These are phyloP conservation scores for Lordiphosa collinella DNA, from an alignment of 1,140 invertebrate genomes.

Conservation along the genomic window DNA sequence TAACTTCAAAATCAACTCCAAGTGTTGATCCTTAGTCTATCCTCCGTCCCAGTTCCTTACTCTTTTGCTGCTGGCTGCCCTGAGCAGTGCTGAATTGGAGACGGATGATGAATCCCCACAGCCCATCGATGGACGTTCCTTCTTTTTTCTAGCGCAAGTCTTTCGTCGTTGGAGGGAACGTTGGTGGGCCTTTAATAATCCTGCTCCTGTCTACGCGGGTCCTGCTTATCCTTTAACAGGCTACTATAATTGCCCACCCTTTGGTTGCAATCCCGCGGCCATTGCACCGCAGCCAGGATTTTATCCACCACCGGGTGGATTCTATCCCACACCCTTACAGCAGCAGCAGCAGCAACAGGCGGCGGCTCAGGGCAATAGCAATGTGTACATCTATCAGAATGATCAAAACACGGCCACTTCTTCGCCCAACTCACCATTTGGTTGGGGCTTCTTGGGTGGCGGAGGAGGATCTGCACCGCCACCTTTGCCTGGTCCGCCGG, in stretches of 20 bases:
- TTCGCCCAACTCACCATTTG: slow-evolving; percentile 12
- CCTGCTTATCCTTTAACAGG: slow-evolving; percentile 48
- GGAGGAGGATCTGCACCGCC: slow-evolving; percentile 23
- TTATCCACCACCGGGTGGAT: slow-evolving; percentile 25
- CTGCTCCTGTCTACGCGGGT: slow-evolving; percentile 49
- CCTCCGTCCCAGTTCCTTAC: slow-evolving; percentile 3
- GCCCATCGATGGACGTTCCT: slow-evolving; percentile 45
- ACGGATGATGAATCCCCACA: slow-evolving; percentile 6
- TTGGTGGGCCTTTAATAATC: slow-evolving; percentile 49
- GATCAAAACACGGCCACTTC: slow-evolving; percentile 53
- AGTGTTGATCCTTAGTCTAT: background rate
- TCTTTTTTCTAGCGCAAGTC: slow-evolving; percentile 48
- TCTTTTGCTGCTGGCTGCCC: slow-evolving; percentile 16
- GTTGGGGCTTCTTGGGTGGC: slow-evolving; percentile 31
- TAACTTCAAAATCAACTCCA: background rate
- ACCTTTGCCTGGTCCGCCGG: slow-evolving; percentile 1
- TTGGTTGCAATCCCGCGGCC: slow-evolving; percentile 44
- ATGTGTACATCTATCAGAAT: slow-evolving; percentile 59
- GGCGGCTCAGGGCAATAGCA: slow-evolving; percentile 55
- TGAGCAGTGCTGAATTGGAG: slow-evolving; percentile 2
- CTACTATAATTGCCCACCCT: slow-evolving; percentile 54
- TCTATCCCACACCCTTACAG: slow-evolving; percentile 33
- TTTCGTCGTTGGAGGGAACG: slow-evolving; percentile 67
- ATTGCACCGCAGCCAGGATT: slow-evolving; percentile 45
- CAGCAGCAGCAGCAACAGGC: slow-evolving; percentile 47